Evolutionary conservation across 2,113 vertebrate species (phyloP), one percentile per base, ranked within the genome.

Genomic region (Clinocottus analis): DNA sequence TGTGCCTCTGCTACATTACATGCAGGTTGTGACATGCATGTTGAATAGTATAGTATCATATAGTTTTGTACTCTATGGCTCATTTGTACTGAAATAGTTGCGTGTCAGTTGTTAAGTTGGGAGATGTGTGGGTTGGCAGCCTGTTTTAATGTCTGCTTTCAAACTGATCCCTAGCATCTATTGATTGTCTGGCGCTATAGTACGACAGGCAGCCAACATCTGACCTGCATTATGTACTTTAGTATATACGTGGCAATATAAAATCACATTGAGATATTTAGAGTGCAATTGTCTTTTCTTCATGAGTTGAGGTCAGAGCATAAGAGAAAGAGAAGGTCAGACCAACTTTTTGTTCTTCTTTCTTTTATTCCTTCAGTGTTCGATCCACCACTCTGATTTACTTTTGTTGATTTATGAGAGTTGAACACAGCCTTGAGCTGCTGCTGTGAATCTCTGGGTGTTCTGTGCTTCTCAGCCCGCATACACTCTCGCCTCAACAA

Each of bases 341-440:
- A 16, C 69, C 79, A 64, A 51, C 21, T 23, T 69, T 76, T 69
- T 11, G 17, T 21, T 51, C 5, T 23, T 62, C 31, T 66, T 59
- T 27, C 14, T 0, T 76, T 65, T 3, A 29, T 61, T 68, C 27
- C 60, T 2, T 63, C 29, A 70, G 47, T 10, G 58, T 60, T 65
- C 33, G 60, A 62, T 51, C 47, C 56, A 69, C 59, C 60, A 31
- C 47, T 61, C 21, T 37, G 59, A 70, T 70, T 77, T 61, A 59
- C 27, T 76, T 64, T 72, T 63, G 31, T 79, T 76, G 71, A 72
- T 79, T 59, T 67, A 63, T 83, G 47, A 59, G 56, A 72, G 67
- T 39, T 68, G 49, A 69, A 43, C 58, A 68, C 39, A 39, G 56
- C 78, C 62, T 68, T 0, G 13, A 82, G 61, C 39, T 11, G 25